Evolutionary conservation across 2,888 invertebrate species (phyloP).

Genomic region (Cryptosula pallasiana): DNA sequence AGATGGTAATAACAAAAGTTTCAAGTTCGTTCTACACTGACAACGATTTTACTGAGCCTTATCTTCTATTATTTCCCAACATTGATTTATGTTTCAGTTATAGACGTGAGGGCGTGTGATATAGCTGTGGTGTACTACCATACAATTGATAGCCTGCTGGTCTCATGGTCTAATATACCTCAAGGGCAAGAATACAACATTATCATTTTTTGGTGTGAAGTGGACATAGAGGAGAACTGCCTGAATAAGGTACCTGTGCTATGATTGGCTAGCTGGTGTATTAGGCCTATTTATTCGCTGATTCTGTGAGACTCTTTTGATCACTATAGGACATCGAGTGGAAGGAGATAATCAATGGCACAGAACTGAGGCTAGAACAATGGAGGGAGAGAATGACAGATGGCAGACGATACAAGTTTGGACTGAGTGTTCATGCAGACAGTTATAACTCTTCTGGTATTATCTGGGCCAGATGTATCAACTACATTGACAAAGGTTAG

Average conservation of each 20-base stretch:
- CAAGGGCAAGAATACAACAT: neutral
- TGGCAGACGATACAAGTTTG: neutral
- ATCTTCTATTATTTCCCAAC: neutral
- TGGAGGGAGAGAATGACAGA: neutral
- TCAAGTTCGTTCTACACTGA: no score
- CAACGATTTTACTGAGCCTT: no score
- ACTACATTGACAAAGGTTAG: constrained; percentile 3
- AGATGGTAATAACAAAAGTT: neutral
- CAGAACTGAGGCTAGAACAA: neutral
- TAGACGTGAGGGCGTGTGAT: neutral
- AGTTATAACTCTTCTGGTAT: neutral
- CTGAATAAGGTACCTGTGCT: neutral
- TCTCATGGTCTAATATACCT: neutral
- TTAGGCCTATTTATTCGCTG: no score
- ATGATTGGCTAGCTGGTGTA: no score
- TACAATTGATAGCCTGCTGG: neutral
- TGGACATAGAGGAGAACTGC: neutral
- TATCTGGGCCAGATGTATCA: neutral
- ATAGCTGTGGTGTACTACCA: neutral
- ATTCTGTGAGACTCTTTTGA: no score
- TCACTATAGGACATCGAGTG: neutral
- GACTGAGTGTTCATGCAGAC: neutral
- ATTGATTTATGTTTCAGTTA: neutral
- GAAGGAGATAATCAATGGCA: neutral
- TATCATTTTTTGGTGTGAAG: constrained; percentile 8